phyloP scores from a whole-genome alignment of 2,888 invertebrate genomes.

The Aphidius colemani region DNA sequence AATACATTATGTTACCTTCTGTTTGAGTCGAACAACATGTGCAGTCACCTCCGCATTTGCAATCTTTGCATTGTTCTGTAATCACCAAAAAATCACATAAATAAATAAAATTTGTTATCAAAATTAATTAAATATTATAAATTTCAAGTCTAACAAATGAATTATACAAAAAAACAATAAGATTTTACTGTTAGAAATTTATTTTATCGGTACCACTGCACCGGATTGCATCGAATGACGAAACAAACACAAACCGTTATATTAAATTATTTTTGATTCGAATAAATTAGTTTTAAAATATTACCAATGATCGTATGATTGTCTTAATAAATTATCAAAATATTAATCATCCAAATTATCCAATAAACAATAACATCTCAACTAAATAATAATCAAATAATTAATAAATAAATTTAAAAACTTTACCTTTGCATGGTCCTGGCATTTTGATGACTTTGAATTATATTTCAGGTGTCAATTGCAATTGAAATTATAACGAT shows the following conservation, averaged over 20 bases:
- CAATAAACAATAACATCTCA: background rate
- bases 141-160: too few species aligned
- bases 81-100: slow-evolving; percentile 9
- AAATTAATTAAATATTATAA: background rate
- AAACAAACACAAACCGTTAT: background rate
- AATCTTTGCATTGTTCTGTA: slow-evolving; percentile 52
- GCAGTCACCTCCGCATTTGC: slow-evolving; percentile 53
- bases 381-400: slow-evolving; percentile 29
- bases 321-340: background rate
- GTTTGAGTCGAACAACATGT: slow-evolving; percentile 45
- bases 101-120: slow-evolving; percentile 3
- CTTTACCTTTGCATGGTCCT: slow-evolving; percentile 41
- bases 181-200: background rate
- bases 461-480: background rate
- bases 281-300: background rate
- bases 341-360: too few species aligned
- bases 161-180: too few species aligned
- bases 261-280: too few species aligned
- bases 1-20: too few species aligned
- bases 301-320: background rate
- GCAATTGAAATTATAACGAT: slow-evolving; percentile 11
- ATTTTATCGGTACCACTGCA: background rate
- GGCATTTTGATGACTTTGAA: slow-evolving; percentile 46
- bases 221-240: background rate
- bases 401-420: slow-evolving; percentile 6